Percentiles rank a stretch among this genome's conserved stretches.
Conservation (phyloP, 2,113 vertebrate species). For the Rafetus swinhoei region DNA sequence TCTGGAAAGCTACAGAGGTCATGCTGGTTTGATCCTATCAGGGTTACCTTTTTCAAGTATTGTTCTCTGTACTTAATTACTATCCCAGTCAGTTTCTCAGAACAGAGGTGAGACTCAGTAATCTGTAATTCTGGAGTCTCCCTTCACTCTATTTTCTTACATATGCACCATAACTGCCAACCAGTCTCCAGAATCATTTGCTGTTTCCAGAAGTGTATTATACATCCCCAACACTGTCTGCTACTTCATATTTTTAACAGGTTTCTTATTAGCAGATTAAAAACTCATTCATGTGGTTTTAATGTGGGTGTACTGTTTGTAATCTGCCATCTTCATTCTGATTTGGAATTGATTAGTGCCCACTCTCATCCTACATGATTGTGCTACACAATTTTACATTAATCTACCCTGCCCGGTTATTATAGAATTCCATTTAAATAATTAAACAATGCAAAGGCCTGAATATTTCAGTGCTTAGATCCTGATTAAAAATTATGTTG, state of each 20-base stretch:
- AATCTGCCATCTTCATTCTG: not conserved
- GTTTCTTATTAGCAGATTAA: not conserved
- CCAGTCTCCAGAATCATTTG: not conserved
- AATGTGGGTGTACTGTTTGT: not conserved
- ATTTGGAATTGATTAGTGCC: not conserved
- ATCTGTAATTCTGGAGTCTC: not conserved
- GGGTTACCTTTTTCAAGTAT: not conserved
- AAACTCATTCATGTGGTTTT: not conserved
- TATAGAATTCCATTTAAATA: not conserved
- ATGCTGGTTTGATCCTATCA: not conserved
- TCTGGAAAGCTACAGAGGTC: not conserved
- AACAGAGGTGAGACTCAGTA: not conserved
- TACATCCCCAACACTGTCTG: no score
- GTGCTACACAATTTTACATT: not conserved
- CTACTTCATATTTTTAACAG: not conserved
- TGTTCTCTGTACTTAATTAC: not conserved
- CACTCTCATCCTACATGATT: not conserved
- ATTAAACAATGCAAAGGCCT: not conserved
- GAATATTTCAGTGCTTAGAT: not conserved
- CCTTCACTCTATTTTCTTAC: not conserved
- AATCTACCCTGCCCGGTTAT: not conserved
- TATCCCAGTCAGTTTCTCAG: not conserved
- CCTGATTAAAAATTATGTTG: not conserved
- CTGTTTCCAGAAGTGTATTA: rapidly evolving
- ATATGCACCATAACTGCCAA: not conserved